Evolutionary conservation across 2,888 invertebrate genomes (phyloP).

Genomic region (Nomada lathburiana): DNA sequence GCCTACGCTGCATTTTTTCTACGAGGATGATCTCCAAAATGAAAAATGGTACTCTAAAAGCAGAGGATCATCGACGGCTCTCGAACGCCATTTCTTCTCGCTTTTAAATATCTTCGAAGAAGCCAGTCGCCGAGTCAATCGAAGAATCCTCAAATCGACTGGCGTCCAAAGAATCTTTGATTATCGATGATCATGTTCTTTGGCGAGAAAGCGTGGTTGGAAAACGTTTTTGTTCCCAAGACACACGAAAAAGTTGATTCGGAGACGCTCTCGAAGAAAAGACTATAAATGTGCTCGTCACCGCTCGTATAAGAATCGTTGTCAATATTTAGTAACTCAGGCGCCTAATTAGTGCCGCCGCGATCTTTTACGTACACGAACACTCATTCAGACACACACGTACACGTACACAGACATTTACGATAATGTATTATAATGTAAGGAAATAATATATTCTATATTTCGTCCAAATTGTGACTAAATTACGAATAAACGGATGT

Average conservation of each 20-base stretch:
- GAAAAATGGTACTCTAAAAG: constrained; percentile 33
- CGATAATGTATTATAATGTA: constrained; percentile 75
- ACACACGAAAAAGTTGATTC: neutral
- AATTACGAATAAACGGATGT: constrained; percentile 79
- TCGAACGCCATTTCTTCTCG: neutral
- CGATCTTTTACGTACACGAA: constrained; percentile 50
- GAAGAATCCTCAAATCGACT: neutral
- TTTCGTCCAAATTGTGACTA: constrained; percentile 79
- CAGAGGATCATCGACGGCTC: neutral
- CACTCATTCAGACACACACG: constrained; percentile 20
- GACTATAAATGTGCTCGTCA: constrained; percentile 47
- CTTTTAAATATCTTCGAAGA: neutral
- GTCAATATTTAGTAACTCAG: constrained; percentile 59
- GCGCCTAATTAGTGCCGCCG: constrained; percentile 59
- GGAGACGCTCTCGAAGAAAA: constrained; percentile 42
- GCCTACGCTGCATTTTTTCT: constrained; percentile 53
- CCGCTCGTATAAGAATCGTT: constrained; percentile 45
- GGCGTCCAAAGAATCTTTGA: neutral
- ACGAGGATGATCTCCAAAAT: constrained; percentile 45
- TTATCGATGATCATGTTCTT: constrained; percentile 12
- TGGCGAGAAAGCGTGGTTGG: neutral
- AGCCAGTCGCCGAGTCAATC: neutral
- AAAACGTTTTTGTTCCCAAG: neutral
- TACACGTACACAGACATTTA: constrained; percentile 39
- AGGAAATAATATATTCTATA: constrained; percentile 79